These are phyloP conservation scores for Crax fasciolata DNA, from an alignment of 2,797 vertebrate species.

Conservation along the genomic window DNA sequence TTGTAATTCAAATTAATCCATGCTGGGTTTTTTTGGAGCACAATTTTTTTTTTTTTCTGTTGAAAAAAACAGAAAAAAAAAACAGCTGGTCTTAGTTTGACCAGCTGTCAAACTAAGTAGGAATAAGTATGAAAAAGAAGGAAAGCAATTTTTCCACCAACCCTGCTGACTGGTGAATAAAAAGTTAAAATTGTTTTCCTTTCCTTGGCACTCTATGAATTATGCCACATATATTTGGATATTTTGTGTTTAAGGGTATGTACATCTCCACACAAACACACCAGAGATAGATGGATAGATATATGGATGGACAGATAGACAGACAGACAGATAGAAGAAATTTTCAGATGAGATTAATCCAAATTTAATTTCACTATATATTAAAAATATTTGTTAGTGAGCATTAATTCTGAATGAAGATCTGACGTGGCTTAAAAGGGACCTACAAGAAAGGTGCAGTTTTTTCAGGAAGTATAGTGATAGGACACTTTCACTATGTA, in stretches of 20 bases:
- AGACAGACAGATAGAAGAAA: not conserved
- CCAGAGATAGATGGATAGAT: not conserved
- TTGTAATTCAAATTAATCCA: not conserved
- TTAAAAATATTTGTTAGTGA: not conserved
- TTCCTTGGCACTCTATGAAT: not conserved
- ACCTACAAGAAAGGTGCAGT: not conserved
- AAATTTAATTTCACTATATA: not conserved
- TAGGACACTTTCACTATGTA: no score
- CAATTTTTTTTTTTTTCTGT: rapidly evolving
- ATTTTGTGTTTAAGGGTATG: not conserved
- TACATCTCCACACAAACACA: not conserved
- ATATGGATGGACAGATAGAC: not conserved
- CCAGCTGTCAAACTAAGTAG: not conserved
- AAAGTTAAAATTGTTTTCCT: not conserved
- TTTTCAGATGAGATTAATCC: not conserved
- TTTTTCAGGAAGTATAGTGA: not conserved
- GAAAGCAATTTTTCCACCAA: not conserved
- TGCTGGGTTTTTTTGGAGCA: not conserved
- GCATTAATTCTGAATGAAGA: not conserved
- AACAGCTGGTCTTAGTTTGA: no score
- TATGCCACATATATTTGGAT: not conserved
- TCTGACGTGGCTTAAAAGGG: not conserved
- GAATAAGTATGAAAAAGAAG: not conserved
- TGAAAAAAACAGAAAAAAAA: no score
- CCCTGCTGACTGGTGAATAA: not conserved